phyloP scores from a whole-genome alignment of 2,797 vertebrate species.

The Sebastes kiyomatsui region DNA sequence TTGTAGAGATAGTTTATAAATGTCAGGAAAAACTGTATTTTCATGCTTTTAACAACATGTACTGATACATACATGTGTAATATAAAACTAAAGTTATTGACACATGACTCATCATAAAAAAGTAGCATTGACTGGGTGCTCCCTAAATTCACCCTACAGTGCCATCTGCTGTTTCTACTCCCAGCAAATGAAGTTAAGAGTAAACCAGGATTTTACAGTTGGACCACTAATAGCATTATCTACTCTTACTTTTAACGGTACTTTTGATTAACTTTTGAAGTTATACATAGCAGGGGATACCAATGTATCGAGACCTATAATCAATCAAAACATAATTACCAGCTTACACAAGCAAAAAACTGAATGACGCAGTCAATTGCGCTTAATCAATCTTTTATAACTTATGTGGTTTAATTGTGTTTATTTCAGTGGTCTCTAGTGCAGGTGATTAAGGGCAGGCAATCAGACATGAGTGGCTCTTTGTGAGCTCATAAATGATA shows the following conservation, averaged over 20 bases:
- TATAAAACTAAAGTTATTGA: neutral
- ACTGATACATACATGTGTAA: neutral
- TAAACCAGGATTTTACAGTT: neutral
- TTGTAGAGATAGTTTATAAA: neutral
- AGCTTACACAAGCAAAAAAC: neutral
- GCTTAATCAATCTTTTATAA: neutral
- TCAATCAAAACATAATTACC: slow-evolving; percentile 16
- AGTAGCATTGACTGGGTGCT: neutral
- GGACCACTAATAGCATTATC: neutral
- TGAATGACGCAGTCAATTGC: neutral
- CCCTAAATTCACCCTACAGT: slow-evolving; percentile 43
- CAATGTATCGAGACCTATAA: neutral
- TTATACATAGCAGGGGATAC: neutral
- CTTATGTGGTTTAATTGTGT: slow-evolving; percentile 14
- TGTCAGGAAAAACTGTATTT: neutral
- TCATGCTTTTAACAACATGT: neutral
- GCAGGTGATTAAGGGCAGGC: slow-evolving; percentile 1
- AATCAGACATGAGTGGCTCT: slow-evolving; percentile 48
- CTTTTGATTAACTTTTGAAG: neutral
- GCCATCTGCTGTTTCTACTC: slow-evolving; percentile 73
- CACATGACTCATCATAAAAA: neutral
- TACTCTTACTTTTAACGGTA: neutral
- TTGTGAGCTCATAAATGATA: neutral
- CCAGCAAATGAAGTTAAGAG: neutral
- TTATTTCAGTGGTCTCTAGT: neutral